Evolutionary conservation across 2,113 vertebrate species (phyloP).

Genomic region (Ploceus nigricollis): DNA sequence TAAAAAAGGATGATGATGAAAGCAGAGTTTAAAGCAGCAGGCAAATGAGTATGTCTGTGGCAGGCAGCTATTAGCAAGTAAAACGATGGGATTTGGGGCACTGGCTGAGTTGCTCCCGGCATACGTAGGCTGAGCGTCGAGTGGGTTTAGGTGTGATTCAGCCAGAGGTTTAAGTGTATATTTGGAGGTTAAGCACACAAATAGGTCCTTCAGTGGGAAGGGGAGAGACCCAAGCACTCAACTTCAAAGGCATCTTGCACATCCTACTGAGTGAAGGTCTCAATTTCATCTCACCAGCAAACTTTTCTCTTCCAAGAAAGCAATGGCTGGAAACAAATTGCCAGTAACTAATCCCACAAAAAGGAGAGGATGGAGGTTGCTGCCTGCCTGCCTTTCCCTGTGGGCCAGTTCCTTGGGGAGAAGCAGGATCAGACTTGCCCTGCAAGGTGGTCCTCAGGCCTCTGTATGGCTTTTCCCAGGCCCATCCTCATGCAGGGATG

Average conservation of each 20-base stretch:
- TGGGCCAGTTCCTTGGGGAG: neutral
- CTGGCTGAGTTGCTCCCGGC: neutral
- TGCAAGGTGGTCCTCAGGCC: neutral
- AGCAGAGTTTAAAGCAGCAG: neutral
- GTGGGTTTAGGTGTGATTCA: neutral
- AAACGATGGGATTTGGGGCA: neutral
- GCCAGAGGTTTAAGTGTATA: neutral
- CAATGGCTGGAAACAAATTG: neutral
- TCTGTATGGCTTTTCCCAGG: neutral
- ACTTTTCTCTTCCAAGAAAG: neutral
- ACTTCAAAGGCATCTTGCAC: neutral
- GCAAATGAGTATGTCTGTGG: neutral
- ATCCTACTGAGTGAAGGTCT: neutral
- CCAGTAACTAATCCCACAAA: neutral
- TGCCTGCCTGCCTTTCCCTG: neutral
- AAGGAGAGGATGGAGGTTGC: neutral
- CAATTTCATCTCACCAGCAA: neutral
- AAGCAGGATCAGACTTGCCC: neutral
- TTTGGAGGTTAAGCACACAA: neutral
- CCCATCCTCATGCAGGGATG: rapidly evolving
- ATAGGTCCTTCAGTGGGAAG: neutral
- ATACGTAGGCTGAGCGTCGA: rapidly evolving
- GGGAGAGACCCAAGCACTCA: neutral
- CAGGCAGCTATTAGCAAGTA: conserved; percentile 2
- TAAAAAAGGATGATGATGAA: neutral